A percentile compares a stretch with the other conserved stretches of the same genome.
These are phyloP conservation scores for Canis aureus DNA, from an alignment of 2,113 vertebrate species.

Conservation along the genomic window DNA sequence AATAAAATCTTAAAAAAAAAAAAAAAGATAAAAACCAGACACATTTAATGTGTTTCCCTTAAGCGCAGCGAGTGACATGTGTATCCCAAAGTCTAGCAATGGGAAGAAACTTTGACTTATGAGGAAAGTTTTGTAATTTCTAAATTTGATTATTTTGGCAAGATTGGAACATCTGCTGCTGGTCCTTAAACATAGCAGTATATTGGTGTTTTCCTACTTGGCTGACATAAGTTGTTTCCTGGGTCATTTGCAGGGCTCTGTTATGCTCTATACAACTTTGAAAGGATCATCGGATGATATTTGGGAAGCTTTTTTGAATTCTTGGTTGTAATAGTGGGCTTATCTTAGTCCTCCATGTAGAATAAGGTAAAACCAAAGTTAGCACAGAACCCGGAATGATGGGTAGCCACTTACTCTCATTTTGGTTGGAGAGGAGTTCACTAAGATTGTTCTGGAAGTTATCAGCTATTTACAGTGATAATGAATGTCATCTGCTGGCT, in stretches of 20 bases:
- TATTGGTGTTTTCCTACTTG: neutral
- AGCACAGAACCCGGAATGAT: neutral
- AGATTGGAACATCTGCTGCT: neutral
- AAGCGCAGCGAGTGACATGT: neutral
- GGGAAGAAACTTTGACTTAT: neutral
- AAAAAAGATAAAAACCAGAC: constrained; percentile 17
- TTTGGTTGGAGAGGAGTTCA: neutral
- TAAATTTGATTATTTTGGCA: constrained; percentile 29
- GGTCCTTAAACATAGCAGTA: neutral
- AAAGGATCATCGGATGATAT: neutral
- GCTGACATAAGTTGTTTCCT: neutral
- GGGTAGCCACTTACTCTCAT: neutral
- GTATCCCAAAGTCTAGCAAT: neutral
- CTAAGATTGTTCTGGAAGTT: neutral
- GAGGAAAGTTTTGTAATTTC: neutral
- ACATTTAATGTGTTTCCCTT: neutral
- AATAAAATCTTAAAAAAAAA: neutral
- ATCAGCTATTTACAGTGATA: constrained; percentile 45
- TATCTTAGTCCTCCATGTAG: neutral
- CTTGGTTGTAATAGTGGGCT: neutral
- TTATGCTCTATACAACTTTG: neutral
- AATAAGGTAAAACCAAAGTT: constrained; percentile 17
- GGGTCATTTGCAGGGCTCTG: neutral
- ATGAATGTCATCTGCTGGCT: constrained; percentile 28
- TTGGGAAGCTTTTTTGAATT: constrained; percentile 14